A percentile compares a stretch with the other conserved stretches of the same genome.
These are phyloP conservation scores for Dynastes hyllus DNA, from an alignment of 2,888 invertebrate species.

Conservation along the genomic window DNA sequence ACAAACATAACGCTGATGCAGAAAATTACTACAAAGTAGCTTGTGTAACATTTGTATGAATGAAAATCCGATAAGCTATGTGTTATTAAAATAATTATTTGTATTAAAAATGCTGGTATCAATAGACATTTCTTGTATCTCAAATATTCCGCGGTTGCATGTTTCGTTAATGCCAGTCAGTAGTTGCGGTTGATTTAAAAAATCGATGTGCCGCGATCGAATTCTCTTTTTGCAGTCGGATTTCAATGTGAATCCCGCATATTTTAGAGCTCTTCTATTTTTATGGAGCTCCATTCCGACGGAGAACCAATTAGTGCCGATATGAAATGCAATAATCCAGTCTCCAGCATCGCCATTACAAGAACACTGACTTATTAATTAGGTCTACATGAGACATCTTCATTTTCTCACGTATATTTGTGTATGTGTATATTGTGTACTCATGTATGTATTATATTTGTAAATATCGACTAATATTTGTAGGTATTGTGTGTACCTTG, in stretches of 20 bases:
- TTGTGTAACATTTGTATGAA: too few species aligned
- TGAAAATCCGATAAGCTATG: too few species aligned
- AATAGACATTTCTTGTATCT: conserved; percentile 24
- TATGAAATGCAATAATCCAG: conserved; percentile 56
- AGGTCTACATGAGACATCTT: conserved; percentile 51
- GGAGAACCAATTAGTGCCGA: conserved; percentile 56
- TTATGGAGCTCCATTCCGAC: conserved; percentile 56
- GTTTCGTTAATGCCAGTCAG: conserved; percentile 6
- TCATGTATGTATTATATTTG: conserved; percentile 1
- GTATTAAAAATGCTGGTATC: neutral
- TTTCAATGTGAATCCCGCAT: conserved; percentile 51
- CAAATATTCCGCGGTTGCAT: conserved; percentile 25
- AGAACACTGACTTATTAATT: conserved; percentile 56
- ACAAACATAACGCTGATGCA: too few species aligned
- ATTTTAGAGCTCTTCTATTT: conserved; percentile 50
- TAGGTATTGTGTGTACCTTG: neutral
- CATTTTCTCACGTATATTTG: conserved; percentile 53
- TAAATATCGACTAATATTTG: too few species aligned
- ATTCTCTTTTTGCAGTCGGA: conserved; percentile 28
- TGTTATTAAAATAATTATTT: neutral
- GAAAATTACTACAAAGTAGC: too few species aligned
- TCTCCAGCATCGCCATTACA: conserved; percentile 52
- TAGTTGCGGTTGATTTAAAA: conserved; percentile 29
- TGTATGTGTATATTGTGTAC: neutral
- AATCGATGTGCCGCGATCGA: conserved; percentile 3